Percentiles rank a stretch among this genome's conserved stretches.
Evolutionary conservation across 2,797 vertebrate genomes (phyloP).

Genomic region (Pipistrellus nathusii): DNA sequence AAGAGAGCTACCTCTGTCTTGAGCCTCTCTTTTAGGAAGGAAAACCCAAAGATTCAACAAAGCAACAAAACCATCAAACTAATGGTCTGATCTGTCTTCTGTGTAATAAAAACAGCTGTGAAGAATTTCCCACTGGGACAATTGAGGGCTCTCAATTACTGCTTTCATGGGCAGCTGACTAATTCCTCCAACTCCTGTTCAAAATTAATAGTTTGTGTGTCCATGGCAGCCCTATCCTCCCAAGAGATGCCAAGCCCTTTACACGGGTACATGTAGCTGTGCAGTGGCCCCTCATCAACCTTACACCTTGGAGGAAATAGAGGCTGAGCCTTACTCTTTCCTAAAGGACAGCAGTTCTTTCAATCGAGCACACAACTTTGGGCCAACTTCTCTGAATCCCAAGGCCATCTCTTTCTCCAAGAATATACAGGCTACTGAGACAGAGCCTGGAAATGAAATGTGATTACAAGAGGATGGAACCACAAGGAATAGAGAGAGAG

Average conservation of each 20-base stretch:
- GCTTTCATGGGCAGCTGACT: neutral
- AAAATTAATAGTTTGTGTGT: neutral
- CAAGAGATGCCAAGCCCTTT: neutral
- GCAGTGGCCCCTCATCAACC: neutral
- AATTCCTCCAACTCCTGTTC: neutral
- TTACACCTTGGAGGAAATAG: neutral
- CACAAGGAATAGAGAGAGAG: neutral
- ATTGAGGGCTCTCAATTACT: neutral
- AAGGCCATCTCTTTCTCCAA: neutral
- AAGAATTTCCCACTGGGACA: neutral
- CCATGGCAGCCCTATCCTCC: neutral
- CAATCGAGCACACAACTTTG: neutral
- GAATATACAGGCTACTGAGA: neutral
- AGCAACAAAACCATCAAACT: neutral
- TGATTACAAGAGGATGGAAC: neutral
- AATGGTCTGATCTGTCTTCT: conserved; percentile 8
- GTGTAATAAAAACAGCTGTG: conserved; percentile 17
- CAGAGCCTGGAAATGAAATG: neutral
- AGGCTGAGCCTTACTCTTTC: neutral
- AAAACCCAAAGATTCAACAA: conserved; percentile 54
- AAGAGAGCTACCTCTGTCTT: neutral
- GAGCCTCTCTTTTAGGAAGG: neutral
- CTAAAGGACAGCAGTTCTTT: neutral
- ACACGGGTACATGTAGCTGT: neutral
- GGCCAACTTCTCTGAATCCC: neutral